phyloP scores from a whole-genome alignment of 2,113 vertebrate genomes.

The Tonatia bakeri region DNA sequence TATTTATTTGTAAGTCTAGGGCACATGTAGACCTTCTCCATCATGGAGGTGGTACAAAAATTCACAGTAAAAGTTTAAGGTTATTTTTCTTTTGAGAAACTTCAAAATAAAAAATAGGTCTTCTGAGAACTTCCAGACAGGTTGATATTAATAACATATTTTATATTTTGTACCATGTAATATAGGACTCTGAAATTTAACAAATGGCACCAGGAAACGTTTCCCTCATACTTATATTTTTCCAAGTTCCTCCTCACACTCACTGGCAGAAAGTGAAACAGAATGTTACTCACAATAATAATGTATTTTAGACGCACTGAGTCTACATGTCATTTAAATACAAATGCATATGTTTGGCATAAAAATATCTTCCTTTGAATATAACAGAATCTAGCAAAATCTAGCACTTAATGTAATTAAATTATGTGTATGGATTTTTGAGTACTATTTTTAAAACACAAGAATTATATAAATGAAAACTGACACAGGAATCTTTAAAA shows the following conservation, averaged over 20 bases:
- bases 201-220: background rate
- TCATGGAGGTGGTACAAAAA: background rate
- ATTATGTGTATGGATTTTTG: background rate
- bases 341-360: background rate
- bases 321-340: background rate
- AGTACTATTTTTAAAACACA: background rate
- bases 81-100: background rate
- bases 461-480: constrained; percentile 25
- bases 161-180: background rate
- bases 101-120: background rate
- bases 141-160: constrained; percentile 4
- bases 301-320: background rate
- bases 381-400: background rate
- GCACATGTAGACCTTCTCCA: background rate
- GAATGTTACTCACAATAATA: background rate
- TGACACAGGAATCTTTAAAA: background rate
- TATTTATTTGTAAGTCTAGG: background rate
- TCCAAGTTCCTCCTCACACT: background rate
- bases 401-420: background rate
- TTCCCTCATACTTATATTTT: background rate
- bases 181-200: background rate
- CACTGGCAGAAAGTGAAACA: background rate
- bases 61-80: background rate
- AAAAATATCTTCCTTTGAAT: background rate
- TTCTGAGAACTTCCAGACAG: background rate